Evolutionary conservation across 2,113 vertebrate genomes (phyloP).

Genomic region (Regulus satrapa): DNA sequence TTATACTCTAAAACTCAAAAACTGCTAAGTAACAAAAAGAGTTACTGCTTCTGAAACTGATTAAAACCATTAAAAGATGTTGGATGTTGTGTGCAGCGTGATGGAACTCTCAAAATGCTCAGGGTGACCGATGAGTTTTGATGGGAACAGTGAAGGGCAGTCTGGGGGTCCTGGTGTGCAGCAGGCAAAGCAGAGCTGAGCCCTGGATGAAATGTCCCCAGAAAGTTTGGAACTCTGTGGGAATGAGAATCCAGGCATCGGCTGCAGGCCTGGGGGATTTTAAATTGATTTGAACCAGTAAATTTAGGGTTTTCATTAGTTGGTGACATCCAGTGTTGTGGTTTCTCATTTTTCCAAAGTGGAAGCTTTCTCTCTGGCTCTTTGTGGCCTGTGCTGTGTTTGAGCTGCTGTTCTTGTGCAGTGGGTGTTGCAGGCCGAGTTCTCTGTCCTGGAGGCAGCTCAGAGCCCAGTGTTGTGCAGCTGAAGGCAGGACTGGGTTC

Average conservation of each 20-base stretch:
- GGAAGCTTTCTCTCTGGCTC: neutral
- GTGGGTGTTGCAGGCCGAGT: neutral
- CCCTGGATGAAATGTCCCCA: neutral
- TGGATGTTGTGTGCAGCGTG: neutral
- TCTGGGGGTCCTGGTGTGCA: neutral
- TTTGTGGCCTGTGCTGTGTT: neutral
- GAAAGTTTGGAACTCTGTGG: neutral
- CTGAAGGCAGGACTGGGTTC: neutral
- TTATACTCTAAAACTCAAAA: neutral
- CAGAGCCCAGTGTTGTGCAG: neutral
- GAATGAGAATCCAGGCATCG: neutral
- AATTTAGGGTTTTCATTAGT: neutral
- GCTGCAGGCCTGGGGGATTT: neutral
- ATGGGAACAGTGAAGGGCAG: neutral
- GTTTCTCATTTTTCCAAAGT: neutral
- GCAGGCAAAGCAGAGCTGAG: neutral
- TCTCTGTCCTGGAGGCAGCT: neutral
- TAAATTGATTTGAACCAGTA: neutral
- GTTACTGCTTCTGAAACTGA: neutral
- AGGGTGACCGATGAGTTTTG: neutral
- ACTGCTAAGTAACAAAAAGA: neutral
- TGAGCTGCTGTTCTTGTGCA: neutral
- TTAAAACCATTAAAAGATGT: neutral
- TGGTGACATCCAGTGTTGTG: neutral
- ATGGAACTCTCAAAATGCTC: neutral